These are phyloP conservation scores for Bambusicola thoracicus DNA, from an alignment of 2,113 vertebrate genomes.

Conservation along the genomic window DNA sequence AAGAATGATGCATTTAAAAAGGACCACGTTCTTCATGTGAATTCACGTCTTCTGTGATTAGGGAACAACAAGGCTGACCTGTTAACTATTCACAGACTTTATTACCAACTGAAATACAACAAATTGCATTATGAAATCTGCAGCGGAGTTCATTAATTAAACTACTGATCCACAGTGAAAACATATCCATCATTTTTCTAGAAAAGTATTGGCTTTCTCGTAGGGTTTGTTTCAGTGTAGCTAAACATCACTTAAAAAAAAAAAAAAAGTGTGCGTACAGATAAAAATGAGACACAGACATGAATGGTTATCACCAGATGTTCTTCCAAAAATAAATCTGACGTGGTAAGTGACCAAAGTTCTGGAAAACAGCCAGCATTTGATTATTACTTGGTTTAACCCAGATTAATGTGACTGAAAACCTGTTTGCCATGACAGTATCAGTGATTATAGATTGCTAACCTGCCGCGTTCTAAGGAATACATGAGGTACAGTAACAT, in stretches of 20 bases:
- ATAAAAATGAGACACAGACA: conserved; percentile 43
- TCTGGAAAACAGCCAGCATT: conserved; percentile 45
- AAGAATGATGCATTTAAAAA: conserved; percentile 62
- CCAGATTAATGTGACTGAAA: conserved; percentile 39
- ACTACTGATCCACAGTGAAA: conserved; percentile 62
- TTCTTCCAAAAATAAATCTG: conserved; percentile 19
- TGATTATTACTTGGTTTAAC: conserved; percentile 11
- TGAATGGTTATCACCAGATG: conserved; percentile 22
- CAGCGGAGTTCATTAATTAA: conserved; percentile 24
- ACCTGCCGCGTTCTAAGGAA: neutral
- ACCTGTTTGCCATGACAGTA: neutral
- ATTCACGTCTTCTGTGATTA: neutral
- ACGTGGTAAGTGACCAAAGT: neutral
- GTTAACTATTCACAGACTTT: conserved; percentile 55
- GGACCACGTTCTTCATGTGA: conserved; percentile 11
- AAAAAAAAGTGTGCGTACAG: conserved; percentile 32
- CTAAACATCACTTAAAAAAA: neutral
- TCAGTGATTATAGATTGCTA: neutral
- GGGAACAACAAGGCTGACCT: conserved; percentile 63
- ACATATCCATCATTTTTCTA: conserved; percentile 70
- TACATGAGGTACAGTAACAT: neutral
- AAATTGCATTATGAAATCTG: conserved; percentile 56
- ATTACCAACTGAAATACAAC: conserved; percentile 42
- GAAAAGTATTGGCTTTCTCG: conserved; percentile 69
- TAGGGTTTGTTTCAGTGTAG: conserved; percentile 66